Percentiles rank a stretch among this genome's conserved stretches.
These are phyloP conservation scores for Cataglyphis albicans DNA, from an alignment of 2,888 invertebrate species.

Conservation along the genomic window DNA sequence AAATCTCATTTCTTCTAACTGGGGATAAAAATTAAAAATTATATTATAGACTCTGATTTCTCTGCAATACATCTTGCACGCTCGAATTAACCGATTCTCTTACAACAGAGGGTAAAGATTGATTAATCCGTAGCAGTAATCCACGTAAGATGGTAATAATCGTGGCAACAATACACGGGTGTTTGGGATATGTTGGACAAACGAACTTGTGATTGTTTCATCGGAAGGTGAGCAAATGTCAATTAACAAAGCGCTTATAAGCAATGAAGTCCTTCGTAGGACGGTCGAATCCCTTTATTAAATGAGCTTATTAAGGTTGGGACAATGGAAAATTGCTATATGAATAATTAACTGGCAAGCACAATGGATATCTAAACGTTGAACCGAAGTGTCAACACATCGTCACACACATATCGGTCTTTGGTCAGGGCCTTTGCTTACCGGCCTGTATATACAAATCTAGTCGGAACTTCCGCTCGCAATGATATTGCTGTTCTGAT, in stretches of 20 bases:
- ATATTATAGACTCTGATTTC: background rate
- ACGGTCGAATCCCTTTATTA: slow-evolving; percentile 67
- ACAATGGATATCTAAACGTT: slow-evolving; percentile 16
- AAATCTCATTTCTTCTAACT: background rate
- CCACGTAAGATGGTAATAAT: background rate
- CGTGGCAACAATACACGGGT: background rate
- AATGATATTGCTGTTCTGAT: background rate
- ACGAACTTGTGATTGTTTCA: slow-evolving; percentile 17
- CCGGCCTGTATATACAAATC: background rate
- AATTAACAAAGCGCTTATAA: slow-evolving; percentile 28
- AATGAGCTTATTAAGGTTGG: slow-evolving; percentile 55
- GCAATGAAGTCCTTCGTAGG: slow-evolving; percentile 22
- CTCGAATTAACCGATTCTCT: background rate
- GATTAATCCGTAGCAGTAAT: background rate
- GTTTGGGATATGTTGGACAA: background rate
- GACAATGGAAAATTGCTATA: slow-evolving; percentile 71
- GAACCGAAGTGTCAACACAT: slow-evolving; percentile 36
- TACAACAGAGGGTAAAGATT: background rate
- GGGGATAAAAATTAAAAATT: background rate
- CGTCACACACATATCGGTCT: background rate
- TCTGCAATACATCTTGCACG: background rate
- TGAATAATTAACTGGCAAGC: slow-evolving; percentile 51
- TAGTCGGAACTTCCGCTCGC: background rate
- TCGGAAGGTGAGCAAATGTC: slow-evolving; percentile 14
- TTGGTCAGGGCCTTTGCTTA: background rate